Base-by-base conservation (phyloP, 2,113 vertebrate species). In the Rhynchomys soricoides region DNA sequence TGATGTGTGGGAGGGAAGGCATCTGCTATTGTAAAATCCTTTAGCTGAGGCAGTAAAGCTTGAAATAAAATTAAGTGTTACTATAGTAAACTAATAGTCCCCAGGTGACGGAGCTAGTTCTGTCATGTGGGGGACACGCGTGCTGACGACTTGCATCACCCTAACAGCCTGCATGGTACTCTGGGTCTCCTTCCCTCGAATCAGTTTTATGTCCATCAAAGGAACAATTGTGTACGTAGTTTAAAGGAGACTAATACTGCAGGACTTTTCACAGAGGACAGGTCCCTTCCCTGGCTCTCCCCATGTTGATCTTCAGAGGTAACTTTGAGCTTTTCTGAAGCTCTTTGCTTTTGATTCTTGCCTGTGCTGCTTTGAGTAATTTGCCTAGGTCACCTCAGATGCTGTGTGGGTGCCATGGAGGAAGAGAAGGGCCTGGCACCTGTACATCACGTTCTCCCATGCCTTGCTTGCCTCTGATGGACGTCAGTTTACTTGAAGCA, bases 1-100 rank as follows among this genome's bases (percentile, higher is more conserved):
- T 99, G 98, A 97, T 95, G 98, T 95, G 98, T 99, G 97, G 98
- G 99, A 98, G 98, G 98, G 96, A 97, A 98, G 97, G 98, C 99
- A 98, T 98, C 98, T 99, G 99, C 98, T 98, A 96, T 98, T 98
- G 97, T 98, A 98, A 97, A 98, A 98, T 93, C 83, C 98, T 97
- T 98, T 96, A 98, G 95, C 95, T 96, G 95, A 92, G 78, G 90
- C 98, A 96, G 97, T 91, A 97, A 90, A 97, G 95, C 92, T 97
- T 92, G 98, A 97, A 98, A 98, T 98, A 94, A 98, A 96, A 95
- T 94, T 93, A 97, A 95, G 91, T 94, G 89, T 96, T 95, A 95
- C 98, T 97, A 62, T 68, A 88, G 97, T 93, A 97, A 98, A 96
- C 93, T 95, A 94, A 64, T n/a, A 71, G 93, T 74, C n/a, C 98